These are phyloP conservation scores for Melitaea cinxia DNA, from an alignment of 1,140 invertebrate genomes.

Conservation along the genomic window DNA sequence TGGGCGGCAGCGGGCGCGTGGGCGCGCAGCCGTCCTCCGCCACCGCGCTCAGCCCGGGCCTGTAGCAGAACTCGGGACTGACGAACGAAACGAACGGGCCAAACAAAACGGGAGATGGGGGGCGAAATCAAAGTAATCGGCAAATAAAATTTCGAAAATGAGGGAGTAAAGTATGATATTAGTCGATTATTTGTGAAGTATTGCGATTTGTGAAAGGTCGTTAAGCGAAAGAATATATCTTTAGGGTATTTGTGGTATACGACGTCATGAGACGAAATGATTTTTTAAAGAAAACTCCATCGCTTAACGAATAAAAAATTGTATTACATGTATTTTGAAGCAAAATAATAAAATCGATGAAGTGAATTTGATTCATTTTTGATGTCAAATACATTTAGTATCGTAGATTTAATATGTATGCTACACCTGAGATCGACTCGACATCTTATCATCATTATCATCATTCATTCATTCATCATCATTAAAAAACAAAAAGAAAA, in stretches of 20 bases:
- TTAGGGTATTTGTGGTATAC: too few relatives aligned
- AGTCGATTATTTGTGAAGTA: neutral
- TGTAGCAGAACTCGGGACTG: constrained; percentile 94
- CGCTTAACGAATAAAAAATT: neutral
- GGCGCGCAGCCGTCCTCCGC: constrained; percentile 86
- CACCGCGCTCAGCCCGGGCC: constrained; percentile 85
- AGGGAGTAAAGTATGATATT: constrained; percentile 14
- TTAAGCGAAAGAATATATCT: neutral
- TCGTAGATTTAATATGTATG: too few relatives aligned
- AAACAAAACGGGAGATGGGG: constrained; percentile 46
- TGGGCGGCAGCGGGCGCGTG: constrained; percentile 95
- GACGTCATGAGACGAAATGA: too few relatives aligned
- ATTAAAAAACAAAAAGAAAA: too few relatives aligned
- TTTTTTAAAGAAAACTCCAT: too few relatives aligned
- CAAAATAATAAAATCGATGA: neutral
- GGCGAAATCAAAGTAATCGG: constrained; percentile 42
- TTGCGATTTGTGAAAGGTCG: neutral
- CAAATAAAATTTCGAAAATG: constrained; percentile 49
- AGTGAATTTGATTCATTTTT: neutral
- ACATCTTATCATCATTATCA: too few relatives aligned
- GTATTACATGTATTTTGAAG: neutral
- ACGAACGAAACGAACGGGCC: constrained; percentile 53
- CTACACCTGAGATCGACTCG: too few relatives aligned
- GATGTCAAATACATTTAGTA: neutral
- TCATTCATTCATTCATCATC: too few relatives aligned